Conservation (phyloP, 2,113 vertebrate genomes). For the Euleptes europaea region DNA sequence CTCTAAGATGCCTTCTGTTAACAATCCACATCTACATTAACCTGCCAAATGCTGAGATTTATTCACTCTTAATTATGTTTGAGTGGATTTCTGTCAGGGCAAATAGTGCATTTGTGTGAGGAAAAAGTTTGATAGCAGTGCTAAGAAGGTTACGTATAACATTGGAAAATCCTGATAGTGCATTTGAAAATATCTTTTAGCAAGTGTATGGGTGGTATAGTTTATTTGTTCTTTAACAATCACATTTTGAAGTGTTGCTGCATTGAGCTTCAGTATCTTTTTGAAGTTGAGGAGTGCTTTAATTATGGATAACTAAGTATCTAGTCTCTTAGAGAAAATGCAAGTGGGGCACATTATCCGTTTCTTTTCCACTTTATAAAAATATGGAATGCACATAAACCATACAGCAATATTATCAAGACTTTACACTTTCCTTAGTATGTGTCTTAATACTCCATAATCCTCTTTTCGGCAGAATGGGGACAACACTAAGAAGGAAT, state of each 20-base stretch:
- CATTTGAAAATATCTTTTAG: constrained; percentile 61
- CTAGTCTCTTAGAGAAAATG: constrained; percentile 55
- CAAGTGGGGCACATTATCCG: not conserved
- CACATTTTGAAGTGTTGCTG: constrained; percentile 29
- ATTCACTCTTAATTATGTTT: constrained; percentile 70
- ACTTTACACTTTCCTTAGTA: constrained; percentile 68
- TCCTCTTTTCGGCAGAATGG: constrained; percentile 69
- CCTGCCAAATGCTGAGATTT: constrained; percentile 64
- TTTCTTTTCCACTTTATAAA: not conserved
- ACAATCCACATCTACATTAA: constrained; percentile 53
- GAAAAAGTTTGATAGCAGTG: constrained; percentile 48
- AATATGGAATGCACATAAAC: constrained; percentile 54
- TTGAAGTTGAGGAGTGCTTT: constrained; percentile 55
- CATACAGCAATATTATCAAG: constrained; percentile 60
- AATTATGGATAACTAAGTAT: constrained; percentile 54
- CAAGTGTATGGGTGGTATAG: not conserved
- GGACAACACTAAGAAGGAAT: constrained; percentile 71
- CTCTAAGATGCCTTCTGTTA: constrained; percentile 66
- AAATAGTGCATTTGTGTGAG: constrained; percentile 38
- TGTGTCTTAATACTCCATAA: constrained; percentile 72
- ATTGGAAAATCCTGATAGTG: constrained; percentile 51
- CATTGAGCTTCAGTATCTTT: constrained; percentile 38
- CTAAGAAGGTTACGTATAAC: constrained; percentile 45
- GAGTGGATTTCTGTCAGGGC: constrained; percentile 75
- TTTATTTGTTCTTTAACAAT: not conserved